Base-by-base conservation (phyloP, 2,797 vertebrate genomes). In the Scarus forsteni region DNA sequence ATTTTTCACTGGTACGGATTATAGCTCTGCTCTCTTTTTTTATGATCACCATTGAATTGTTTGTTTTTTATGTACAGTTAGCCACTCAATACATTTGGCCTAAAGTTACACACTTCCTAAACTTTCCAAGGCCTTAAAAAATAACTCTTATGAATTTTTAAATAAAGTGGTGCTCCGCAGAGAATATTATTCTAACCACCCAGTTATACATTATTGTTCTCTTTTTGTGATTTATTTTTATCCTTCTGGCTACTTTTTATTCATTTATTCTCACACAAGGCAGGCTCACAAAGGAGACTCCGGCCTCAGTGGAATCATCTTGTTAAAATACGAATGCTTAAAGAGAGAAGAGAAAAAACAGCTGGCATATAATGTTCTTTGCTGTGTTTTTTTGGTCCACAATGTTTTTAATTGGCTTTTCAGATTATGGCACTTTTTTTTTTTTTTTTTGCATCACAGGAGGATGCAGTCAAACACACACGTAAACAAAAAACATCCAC, bases 401-500 rank as follows among this genome's bases (percentile, higher is more conserved):
- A 75, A 74, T 57, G 48, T 73, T 85, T 50, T 67, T 87, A 85
- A 89, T 81, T 90, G 64, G 60, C 38, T 73, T 43, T 76, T 73
- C 50, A 65, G 51, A 80, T 80, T 70, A 76, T 38, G 69, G 19
- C 46, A 39, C 14, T 73, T 2, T 66, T 62, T 70, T 73, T 39
- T 39, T 12, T 73, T 2, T 66, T 62, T 70, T 73, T 39, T 39
- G 3, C 8, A 61, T 62, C 63, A 58, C 18, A 46, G n/a, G 43
- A 71, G 67, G 7, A 59, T 0, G 1, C 49, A 58, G 6, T 3
- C 45, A 60, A 45, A 70, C 38, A 48, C 8, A 64, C 19, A 66
- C 46, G 10, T 19, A 61, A 8, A 44, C 36, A 35, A 61, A 14
- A 64, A 38, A 34, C 27, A 27, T 13, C 46, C 59, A 55, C 44